Evolutionary conservation across 2,888 invertebrate genomes (phyloP).

Genomic region (Harpagoxenus sublaevis): DNA sequence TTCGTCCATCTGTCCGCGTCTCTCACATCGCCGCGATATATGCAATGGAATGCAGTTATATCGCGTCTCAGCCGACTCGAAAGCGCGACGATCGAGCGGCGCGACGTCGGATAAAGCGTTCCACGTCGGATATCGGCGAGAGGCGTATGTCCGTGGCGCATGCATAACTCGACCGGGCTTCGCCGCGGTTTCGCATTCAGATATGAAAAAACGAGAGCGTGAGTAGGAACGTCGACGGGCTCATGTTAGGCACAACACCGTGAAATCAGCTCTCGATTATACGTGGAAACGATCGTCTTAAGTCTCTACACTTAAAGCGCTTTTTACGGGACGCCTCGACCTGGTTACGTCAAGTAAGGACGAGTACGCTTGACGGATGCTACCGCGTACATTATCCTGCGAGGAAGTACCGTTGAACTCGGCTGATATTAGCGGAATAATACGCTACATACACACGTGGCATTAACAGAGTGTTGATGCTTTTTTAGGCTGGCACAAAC

Average conservation of each 20-base stretch:
- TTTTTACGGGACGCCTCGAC: constrained; percentile 62
- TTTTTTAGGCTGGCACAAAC: not conserved
- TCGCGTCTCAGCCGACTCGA: constrained; percentile 53
- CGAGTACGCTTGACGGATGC: constrained; percentile 60
- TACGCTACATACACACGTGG: constrained; percentile 8
- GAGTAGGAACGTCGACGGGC: constrained; percentile 33
- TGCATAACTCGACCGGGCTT: constrained; percentile 68
- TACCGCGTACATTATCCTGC: constrained; percentile 37
- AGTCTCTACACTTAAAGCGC: constrained; percentile 32
- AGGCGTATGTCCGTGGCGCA: constrained; percentile 38
- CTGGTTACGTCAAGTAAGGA: constrained; percentile 67
- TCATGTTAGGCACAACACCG: constrained; percentile 53
- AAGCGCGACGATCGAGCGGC: constrained; percentile 60
- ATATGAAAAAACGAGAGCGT: constrained; percentile 50
- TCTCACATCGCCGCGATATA: constrained; percentile 50
- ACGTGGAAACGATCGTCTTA: constrained; percentile 47
- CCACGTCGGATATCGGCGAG: constrained; percentile 52
- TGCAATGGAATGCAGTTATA: constrained; percentile 73
- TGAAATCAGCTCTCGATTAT: constrained; percentile 52
- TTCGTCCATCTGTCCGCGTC: constrained; percentile 50
- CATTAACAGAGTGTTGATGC: constrained; percentile 13
- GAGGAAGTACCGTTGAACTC: constrained; percentile 66
- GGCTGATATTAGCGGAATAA: constrained; percentile 33
- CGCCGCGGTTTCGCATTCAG: constrained; percentile 59
- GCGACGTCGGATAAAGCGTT: constrained; percentile 64